A percentile compares a stretch with the other conserved stretches of the same genome.
Evolutionary conservation across 2,888 invertebrate genomes (phyloP).

Genomic region (Pseudolycoriella hygida): DNA sequence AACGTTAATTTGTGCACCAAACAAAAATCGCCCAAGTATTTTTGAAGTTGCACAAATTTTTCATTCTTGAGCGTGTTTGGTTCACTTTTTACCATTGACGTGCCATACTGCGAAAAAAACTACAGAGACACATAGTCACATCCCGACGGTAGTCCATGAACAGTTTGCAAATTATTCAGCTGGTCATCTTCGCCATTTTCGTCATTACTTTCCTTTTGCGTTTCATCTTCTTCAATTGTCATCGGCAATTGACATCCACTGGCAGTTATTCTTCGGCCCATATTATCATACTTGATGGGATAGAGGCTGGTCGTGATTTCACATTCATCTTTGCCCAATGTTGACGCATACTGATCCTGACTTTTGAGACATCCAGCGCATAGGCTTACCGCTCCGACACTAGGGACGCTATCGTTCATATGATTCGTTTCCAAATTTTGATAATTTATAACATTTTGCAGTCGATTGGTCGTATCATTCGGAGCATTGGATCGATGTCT

Average conservation of each 20-base stretch:
- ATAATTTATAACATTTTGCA: slow-evolving; percentile 28
- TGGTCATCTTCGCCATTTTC: slow-evolving; percentile 1
- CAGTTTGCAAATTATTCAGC: background rate
- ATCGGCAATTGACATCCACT: slow-evolving; percentile 76
- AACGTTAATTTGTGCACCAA: too few species aligned
- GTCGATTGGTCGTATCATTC: slow-evolving; percentile 15
- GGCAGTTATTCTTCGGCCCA: slow-evolving; percentile 77
- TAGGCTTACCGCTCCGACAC: slow-evolving; percentile 2
- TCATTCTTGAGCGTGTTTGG: too few species aligned
- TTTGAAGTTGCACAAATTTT: too few species aligned
- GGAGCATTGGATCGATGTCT: slow-evolving; percentile 13
- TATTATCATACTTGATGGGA: slow-evolving; percentile 64
- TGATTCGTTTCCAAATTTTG: slow-evolving; percentile 24
- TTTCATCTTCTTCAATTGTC: slow-evolving; percentile 37
- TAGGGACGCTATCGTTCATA: slow-evolving; percentile 8
- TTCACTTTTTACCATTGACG: too few species aligned
- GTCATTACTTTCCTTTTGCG: slow-evolving; percentile 1
- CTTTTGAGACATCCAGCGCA: slow-evolving; percentile 8
- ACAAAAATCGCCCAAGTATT: too few species aligned
- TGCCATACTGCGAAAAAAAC: too few species aligned
- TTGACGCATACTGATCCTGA: slow-evolving; percentile 9
- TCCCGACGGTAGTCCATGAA: slow-evolving; percentile 11
- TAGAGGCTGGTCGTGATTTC: slow-evolving; percentile 18
- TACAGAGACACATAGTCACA: slow-evolving; percentile 26
- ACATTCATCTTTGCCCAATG: slow-evolving; percentile 14